phyloP scores from a whole-genome alignment of 1,140 invertebrate species.

The Lerema accius region DNA sequence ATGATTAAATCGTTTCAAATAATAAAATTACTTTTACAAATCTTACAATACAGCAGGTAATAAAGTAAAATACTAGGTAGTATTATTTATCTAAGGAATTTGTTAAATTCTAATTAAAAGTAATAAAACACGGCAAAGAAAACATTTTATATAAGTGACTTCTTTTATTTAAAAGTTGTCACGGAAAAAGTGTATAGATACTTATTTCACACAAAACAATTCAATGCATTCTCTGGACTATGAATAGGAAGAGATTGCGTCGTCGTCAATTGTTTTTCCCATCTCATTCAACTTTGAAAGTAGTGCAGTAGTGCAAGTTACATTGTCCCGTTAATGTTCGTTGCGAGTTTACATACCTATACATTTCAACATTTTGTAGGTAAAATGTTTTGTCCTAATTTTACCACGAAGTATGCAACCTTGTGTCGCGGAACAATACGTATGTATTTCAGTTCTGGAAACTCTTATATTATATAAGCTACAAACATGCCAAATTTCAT shows the following conservation, averaged over 20 bases:
- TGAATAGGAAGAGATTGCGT: slow-evolving; percentile 5
- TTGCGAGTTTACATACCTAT: background rate
- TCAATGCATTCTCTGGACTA: slow-evolving; percentile 17
- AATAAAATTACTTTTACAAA: too few species aligned
- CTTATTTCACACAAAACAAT: slow-evolving; percentile 32
- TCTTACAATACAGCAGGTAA: too few species aligned
- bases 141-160: background rate
- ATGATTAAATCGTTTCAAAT: too few species aligned
- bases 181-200: background rate
- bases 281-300: slow-evolving; percentile 3
- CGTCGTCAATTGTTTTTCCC: slow-evolving; percentile 5
- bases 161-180: slow-evolving; percentile 6
- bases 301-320: background rate
- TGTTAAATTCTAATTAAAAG: too few species aligned
- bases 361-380: background rate
- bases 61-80: too few species aligned
- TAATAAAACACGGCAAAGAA: background rate
- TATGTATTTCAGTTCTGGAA: too few species aligned
- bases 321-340: background rate
- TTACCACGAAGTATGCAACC: background rate
- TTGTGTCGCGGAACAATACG: too few species aligned
- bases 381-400: background rate
- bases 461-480: too few species aligned
- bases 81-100: too few species aligned
- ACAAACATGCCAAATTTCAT: too few species aligned